phyloP scores from a whole-genome alignment of 2,888 invertebrate species.

The Cetonia aurata region DNA sequence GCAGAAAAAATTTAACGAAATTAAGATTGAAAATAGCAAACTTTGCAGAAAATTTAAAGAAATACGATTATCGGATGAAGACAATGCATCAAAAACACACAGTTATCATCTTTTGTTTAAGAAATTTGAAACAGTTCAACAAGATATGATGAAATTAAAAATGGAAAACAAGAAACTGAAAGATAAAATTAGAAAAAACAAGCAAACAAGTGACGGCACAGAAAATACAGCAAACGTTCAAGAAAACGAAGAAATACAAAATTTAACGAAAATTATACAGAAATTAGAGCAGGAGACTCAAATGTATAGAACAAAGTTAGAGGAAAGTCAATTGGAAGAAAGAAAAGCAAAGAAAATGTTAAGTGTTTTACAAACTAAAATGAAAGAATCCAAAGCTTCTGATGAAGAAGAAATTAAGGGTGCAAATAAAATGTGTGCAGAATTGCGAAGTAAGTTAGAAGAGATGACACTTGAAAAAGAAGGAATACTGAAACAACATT shows the following conservation, averaged over 20 bases:
- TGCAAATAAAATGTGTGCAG: neutral
- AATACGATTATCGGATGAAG: conserved; percentile 12
- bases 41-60: conserved; percentile 38
- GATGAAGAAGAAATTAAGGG: conserved; percentile 19
- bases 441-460: conserved; percentile 7
- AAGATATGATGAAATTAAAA: conserved; percentile 28
- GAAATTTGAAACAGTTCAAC: conserved; percentile 37
- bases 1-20: conserved; percentile 35
- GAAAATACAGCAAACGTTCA: conserved; percentile 1
- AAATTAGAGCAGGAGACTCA: conserved; percentile 33
- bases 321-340: conserved; percentile 4
- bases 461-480: conserved; percentile 2
- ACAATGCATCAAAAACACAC: conserved; percentile 13
- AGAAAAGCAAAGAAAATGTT: neutral
- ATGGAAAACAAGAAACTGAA: conserved; percentile 41
- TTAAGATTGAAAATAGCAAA: conserved; percentile 39
- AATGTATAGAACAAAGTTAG: conserved; percentile 5
- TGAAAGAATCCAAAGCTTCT: conserved; percentile 9
- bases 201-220: neutral
- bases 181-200: conserved; percentile 28
- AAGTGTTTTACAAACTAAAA: neutral
- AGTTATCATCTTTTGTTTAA: conserved; percentile 27
- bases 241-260: neutral
- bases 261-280: conserved; percentile 3
- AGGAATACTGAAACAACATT: conserved; percentile 8